Evolutionary conservation across 92 coral and sea anemone genomes (phyloP), one percentile per base, ranked within the genome.

Genomic region (Desmophyllum pertusum): DNA sequence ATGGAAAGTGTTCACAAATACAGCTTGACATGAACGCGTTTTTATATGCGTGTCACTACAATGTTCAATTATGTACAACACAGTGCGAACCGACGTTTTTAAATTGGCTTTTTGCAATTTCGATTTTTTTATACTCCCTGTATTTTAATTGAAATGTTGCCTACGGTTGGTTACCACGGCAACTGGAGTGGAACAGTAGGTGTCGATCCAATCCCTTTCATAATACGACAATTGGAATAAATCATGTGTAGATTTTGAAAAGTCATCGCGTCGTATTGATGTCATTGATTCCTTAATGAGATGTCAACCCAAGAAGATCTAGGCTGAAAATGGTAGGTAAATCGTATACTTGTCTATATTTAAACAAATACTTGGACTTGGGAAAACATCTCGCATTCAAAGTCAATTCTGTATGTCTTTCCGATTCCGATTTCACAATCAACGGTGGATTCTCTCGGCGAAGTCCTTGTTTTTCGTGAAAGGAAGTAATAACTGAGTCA

Each of bases 321-420:
- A 67, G n/a, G 46, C 64, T n/a, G 18, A 38, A 42, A 51, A 67
- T 80, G 84, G 84, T 80, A 37, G 66, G 84, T 80, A 19, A 50
- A 21, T 15, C 1, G 51, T 35, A 33, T 35, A 19, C 33, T 52
- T 48, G 30, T 53, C 18, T 68, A 30, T n/a, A n/a, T 39, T 37
- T 25, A 63, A 78, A 78, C 72, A 78, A 78, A 61, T 41, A 78
- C 43, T 30, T 19, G 51, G 33, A 27, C 29, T 7, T 27, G 19
- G 13, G 72, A 31, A 67, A 25, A 64, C 39, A 10, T 79, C 69
- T 55, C 27, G 38, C 55, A 66, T 36, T 63, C 36, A 35, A 63
- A 43, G 57, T 13, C 6, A 37, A 23, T 13, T 3, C 13, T 50
- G 55, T 10, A 17, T 36, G 39, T 15, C 72, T 66, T 66, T 66